Evolutionary conservation across 2,113 vertebrate genomes (phyloP).

Genomic region (Halcyon malimbica): DNA sequence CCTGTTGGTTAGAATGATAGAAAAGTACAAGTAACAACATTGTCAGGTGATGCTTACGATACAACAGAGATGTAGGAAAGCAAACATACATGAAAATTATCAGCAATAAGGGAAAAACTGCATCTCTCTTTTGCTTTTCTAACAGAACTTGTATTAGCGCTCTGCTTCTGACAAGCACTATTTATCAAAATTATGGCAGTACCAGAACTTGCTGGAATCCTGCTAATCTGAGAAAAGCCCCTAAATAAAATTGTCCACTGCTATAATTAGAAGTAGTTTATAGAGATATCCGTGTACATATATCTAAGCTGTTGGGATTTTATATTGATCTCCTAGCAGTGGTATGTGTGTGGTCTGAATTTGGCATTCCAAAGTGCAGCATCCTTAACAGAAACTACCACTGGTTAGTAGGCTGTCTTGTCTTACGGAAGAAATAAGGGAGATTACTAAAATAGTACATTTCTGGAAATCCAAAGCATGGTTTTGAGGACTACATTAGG

Average conservation of each 20-base stretch:
- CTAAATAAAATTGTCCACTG: neutral
- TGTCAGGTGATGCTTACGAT: neutral
- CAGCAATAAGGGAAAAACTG: neutral
- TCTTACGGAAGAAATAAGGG: neutral
- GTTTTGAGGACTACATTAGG: neutral
- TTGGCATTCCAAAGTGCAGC: neutral
- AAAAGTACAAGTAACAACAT: neutral
- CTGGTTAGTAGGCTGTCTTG: neutral
- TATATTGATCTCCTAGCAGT: neutral
- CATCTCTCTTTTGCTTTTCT: neutral
- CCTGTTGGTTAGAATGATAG: neutral
- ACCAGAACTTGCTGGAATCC: neutral
- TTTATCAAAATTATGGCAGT: neutral
- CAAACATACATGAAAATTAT: neutral
- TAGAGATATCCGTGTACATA: neutral
- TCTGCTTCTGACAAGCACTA: neutral
- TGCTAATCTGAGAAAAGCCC: neutral
- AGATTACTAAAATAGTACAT: accelerated
- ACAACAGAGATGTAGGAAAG: neutral
- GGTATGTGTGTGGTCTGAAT: neutral
- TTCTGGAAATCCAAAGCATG: neutral
- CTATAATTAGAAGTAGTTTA: neutral
- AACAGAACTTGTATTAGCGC: neutral
- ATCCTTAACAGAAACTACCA: neutral
- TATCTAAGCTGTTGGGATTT: neutral